Evolutionary conservation across 2,113 vertebrate genomes (phyloP), one percentile per base, ranked within the genome.

Genomic region (Ondatra zibethicus): DNA sequence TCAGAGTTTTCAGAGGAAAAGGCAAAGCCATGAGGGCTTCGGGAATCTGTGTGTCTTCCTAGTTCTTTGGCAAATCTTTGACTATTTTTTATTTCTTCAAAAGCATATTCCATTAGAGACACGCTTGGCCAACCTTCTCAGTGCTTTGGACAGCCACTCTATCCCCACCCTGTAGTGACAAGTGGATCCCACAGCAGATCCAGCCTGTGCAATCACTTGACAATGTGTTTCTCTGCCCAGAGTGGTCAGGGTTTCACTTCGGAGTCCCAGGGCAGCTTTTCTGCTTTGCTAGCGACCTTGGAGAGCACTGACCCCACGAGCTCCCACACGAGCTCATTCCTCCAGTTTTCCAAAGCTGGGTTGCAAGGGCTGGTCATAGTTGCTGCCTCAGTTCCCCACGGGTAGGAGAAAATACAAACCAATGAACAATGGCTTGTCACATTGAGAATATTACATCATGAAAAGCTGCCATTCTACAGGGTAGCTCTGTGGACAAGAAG

Each of bases 1-100:
- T 94, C 58, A 86, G 81, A 86, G 82, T 75, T 58, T 95, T 95
- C 93, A 63, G 27, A 55, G 50, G 87, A 66, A 88, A 31, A 19
- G 36, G 29, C 10, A 89, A 80, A 81, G 65, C 39, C 29, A 47
- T 16, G 47, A 78, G n/a, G 33, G 50, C 65, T 94, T 86, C 72
- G 47, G 85, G 88, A 88, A 73, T 84, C 39, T 78, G 31, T 52
- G 82, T 80, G 75, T 93, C 68, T 80, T 76, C 52, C 89, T 61
- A 77, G 66, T 55, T 92, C 50, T 92, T 92, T 5, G 52, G 16
- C 70, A 68, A 80, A 42, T 42, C 21, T 27, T 82, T 55, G 50
- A 58, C 17, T 55, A n/a, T 55, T 39, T 73, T n/a, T 73, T 45
- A 91, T 80, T 91, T 94, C 76, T 88, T 85, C 58, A 89, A 68